Percentiles rank a stretch among this genome's conserved stretches.
phyloP scores from a whole-genome alignment of 1,140 invertebrate species.

The Drosophila erecta region DNA sequence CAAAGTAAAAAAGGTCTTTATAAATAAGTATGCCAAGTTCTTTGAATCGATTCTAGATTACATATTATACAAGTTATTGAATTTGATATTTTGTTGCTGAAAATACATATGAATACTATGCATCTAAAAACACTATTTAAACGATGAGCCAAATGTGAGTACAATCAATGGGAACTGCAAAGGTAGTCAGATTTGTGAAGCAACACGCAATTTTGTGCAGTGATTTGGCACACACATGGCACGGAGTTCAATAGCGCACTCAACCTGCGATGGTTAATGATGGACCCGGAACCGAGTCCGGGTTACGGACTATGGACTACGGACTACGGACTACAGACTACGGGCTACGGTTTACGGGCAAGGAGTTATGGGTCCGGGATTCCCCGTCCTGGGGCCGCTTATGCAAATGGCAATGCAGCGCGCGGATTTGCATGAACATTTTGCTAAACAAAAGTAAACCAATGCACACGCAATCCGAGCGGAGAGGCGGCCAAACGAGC shows the following conservation, averaged over 20 bases:
- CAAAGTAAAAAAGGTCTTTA: too few relatives aligned
- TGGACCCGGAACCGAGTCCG: constrained; percentile 26
- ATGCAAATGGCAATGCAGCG: constrained; percentile 59
- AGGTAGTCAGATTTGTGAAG: too few relatives aligned
- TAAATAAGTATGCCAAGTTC: too few relatives aligned
- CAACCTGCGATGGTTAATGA: constrained; percentile 49
- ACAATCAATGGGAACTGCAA: too few relatives aligned
- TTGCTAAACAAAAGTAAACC: constrained; percentile 64
- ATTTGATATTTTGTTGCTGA: too few relatives aligned
- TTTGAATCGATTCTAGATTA: too few relatives aligned
- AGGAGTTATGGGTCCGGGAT: neutral
- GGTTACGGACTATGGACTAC: neutral
- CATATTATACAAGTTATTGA: too few relatives aligned
- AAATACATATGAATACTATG: too few relatives aligned
- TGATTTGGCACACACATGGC: constrained; percentile 28
- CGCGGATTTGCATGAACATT: constrained; percentile 57
- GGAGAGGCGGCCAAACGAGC: constrained; percentile 12
- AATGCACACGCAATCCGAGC: constrained; percentile 44
- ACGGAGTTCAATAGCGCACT: constrained; percentile 44
- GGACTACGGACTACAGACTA: neutral
- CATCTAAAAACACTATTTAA: too few relatives aligned
- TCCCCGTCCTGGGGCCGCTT: constrained; percentile 48
- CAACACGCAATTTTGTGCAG: neutral
- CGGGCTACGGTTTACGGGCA: neutral
- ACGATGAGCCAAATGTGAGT: too few relatives aligned